Conservation (phyloP, 1,140 invertebrate species). For the Diplogasteroides magnus region DNA sequence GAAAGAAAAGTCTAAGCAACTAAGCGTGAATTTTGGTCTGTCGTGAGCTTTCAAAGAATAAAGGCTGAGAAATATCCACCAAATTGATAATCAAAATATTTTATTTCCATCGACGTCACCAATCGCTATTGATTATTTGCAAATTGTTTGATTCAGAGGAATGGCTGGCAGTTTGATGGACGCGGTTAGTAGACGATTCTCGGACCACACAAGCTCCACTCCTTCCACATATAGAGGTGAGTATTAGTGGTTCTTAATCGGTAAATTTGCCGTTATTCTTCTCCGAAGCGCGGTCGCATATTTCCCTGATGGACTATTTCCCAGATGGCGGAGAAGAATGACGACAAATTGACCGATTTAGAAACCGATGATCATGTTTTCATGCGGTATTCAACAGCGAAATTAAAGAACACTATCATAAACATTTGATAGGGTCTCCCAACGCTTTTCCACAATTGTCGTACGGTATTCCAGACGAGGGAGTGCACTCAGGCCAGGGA, state of each 20-base stretch:
- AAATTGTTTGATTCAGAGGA: neutral
- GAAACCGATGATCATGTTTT: slow-evolving; percentile 10
- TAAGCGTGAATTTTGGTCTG: no score
- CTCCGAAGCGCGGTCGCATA: no score
- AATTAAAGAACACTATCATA: slow-evolving; percentile 19
- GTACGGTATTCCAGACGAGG: slow-evolving; percentile 21
- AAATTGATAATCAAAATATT: slow-evolving; percentile 9
- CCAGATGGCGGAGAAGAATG: no score
- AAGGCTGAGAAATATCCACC: slow-evolving; percentile 22
- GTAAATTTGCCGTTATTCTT: no score
- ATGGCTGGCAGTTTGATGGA: slow-evolving; percentile 33
- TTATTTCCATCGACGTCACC: neutral
- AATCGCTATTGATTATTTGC: slow-evolving; percentile 1
- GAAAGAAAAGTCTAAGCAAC: no score
- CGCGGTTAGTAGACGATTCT: slow-evolving; percentile 50
- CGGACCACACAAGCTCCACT: slow-evolving; percentile 38
- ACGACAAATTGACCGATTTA: no score
- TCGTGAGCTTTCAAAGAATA: no score
- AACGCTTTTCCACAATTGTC: neutral
- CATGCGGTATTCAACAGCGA: slow-evolving; percentile 17
- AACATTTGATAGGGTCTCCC: slow-evolving; percentile 15
- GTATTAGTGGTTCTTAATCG: no score
- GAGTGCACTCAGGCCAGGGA: slow-evolving; percentile 32
- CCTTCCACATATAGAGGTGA: slow-evolving; percentile 7
- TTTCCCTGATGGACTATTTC: no score